Percentiles rank a stretch among this genome's conserved stretches.
These are phyloP conservation scores for Cyclophora albipunctata DNA, from an alignment of 2,888 invertebrate species.

Conservation along the genomic window DNA sequence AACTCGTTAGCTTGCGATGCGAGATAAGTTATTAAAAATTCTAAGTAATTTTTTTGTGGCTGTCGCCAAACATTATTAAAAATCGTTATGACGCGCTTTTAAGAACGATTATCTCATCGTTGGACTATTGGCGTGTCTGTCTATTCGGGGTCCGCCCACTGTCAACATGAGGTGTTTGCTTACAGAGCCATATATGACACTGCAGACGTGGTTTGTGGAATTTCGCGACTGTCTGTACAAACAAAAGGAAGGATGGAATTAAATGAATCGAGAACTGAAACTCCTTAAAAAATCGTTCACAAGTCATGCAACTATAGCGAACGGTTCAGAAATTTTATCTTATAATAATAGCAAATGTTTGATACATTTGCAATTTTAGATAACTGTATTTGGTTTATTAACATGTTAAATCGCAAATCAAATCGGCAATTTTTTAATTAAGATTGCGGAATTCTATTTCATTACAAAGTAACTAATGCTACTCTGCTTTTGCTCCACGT, in stretches of 20 bases:
- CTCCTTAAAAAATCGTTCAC: not conserved
- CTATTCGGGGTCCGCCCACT: constrained; percentile 24
- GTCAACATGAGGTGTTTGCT: constrained; percentile 21
- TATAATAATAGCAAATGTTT: too few relatives aligned
- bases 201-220: constrained; percentile 8
- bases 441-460: too few relatives aligned
- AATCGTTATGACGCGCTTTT: constrained; percentile 15
- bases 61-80: constrained; percentile 4
- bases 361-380: too few relatives aligned
- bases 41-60: not conserved
- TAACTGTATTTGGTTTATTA: too few relatives aligned
- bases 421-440: too few relatives aligned
- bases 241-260: constrained; percentile 10
- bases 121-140: constrained; percentile 16
- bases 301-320: too few relatives aligned
- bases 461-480: not conserved
- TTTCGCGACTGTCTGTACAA: constrained; percentile 16
- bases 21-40: constrained; percentile 2
- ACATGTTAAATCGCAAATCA: too few relatives aligned
- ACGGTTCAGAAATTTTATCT: too few relatives aligned
- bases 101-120: constrained; percentile 28
- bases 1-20: not conserved
- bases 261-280: not conserved
- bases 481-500: not conserved
- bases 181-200: constrained; percentile 11